Base-by-base conservation (phyloP, 2,113 vertebrate genomes). In the Archocentrus centrarchus region DNA sequence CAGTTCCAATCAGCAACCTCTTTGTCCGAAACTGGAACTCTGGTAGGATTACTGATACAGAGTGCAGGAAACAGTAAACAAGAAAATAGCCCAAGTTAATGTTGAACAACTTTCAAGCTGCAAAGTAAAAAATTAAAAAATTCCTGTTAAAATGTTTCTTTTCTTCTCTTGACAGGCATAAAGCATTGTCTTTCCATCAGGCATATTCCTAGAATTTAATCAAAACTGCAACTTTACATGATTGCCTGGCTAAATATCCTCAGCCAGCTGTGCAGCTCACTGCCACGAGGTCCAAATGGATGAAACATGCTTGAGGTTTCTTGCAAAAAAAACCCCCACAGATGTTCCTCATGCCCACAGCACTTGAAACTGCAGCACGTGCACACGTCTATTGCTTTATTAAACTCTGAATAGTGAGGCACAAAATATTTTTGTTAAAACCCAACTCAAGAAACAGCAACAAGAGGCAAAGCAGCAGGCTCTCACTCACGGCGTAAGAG, bases 141-240 rank as follows among this genome's bases (percentile, higher is more conserved):
- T 73, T 73, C 53, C 32, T 32, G 27, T 73, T 32, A 73, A 73
- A 32, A 53, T 50, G 47, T 17, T 15, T 20, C 8, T 3, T 18
- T 47, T 47, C 50, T 68, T 68, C 15, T 9, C 18, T 14, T 55
- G 1, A 32, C 13, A 35, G 47, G 24, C 30, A 4, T 20, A 53
- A 73, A 53, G 44, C 53, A 47, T 53, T n/a, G 47, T 53, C 15
- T 73, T 73, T 73, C 24, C 44, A 53, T 20, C 66, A 32, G 27
- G 66, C 3, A 11, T 32, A 73, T 47, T 20, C 27, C 27, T 15
- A 70, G 44, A 70, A 70, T 53, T 70, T 55, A 55, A 53, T 73
- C 47, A 73, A 73, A 73, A 55, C 47, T 73, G 55, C 68, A 73
- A 55, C 27, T 70, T 53, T 70, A 70, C 44, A 53, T 53, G 30